Evolutionary conservation across 2,797 vertebrate genomes (phyloP), one percentile per base, ranked within the genome.

Genomic region (Mormyrus proboscirostris): DNA sequence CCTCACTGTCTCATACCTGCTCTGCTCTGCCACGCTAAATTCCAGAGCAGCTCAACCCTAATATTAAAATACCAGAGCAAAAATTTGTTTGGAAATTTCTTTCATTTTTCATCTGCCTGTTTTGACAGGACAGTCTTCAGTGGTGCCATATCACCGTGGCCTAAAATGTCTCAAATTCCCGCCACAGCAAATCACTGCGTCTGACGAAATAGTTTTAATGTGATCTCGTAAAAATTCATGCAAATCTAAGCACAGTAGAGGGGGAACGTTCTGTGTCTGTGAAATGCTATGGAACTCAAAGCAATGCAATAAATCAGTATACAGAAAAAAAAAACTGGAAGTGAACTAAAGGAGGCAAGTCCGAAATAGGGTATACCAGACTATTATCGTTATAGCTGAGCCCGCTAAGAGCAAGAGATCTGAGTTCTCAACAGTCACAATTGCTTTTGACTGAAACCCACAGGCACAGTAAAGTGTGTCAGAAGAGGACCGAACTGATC

Each of bases 101-200:
- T 19, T 79, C 14, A 41, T 44, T 41, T 79, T 41, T 79, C 73
- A 44, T 79, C 73, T 38, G 38, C 33, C 73, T 79, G 73, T 79
- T 79, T 79, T 79, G 73, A 79, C 73, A 41, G 73, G 33, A 41
- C 73, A 16, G 73, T 79, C 73, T 79, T 79, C 73, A 79, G 73
- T 10, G 14, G 73, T 19, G 44, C 38, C 73, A 79, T 44, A 38
- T 79, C 33, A 41, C 4, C 3, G 6, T 8, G 19, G 73, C 6
- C 69, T 38, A 76, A 76, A 76, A 44, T 41, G 33, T 76, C 33
- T 41, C 33, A 76, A 19, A 76, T 76, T 76, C 69, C 69, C 69
- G 0, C 29, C 38, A 79, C 33, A 79, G 73, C 25, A 4, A 44
- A 41, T 44, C 12, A 38, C 38, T 8, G 38, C 38, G 2, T 79